Evolutionary conservation across 2,888 invertebrate species (phyloP), one percentile per base, ranked within the genome.

Genomic region (Acleris holmiana): DNA sequence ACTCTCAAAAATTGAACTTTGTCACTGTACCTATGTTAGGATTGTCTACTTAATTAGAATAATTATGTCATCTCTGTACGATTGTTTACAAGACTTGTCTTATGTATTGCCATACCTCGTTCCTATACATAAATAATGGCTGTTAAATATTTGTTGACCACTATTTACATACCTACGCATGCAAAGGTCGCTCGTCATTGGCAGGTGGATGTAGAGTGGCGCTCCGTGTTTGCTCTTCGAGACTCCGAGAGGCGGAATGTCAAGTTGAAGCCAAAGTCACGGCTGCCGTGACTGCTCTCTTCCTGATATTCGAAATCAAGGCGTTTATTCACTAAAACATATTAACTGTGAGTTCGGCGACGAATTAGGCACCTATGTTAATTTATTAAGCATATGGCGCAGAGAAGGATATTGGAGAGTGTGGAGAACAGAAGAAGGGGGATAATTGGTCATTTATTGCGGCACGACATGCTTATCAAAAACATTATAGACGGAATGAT

Each of bases 101-200:
- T 17, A 21, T 25, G 15, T 50, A 35, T 44, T 23, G 35, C 23
- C 48, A 25, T 54, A 44, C 54, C 53, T 65, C 55, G 61, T 48
- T 53, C 61, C 48, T 55, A 25, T 53, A 48, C 59, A 56, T 56
- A 51, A 61, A 67, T 70, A 70, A 72, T 71, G 70, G 69, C 68
- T 68, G 68, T 68, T 75, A 79, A 87, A 88, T 83, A 86, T 87
- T 87, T 80, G 79, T 67, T 61, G 65, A 75, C 73, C 71, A 75
- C 73, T 86, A 80, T 87, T 84, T 87, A 80, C 77, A 71, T 59
- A 60, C 55, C 44, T 72, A 75, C 70, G 73, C 68, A 76, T 71
- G 72, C 78, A 85, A 88, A 89, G 88, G 86, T 87, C 72, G 71
- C 76, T 71, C 77, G 58, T 79, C 81, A 82, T 82, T 82, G 82